Percentiles rank a stretch among this genome's conserved stretches.
phyloP scores from a whole-genome alignment of 2,113 vertebrate genomes.

The Bucco capensis region DNA sequence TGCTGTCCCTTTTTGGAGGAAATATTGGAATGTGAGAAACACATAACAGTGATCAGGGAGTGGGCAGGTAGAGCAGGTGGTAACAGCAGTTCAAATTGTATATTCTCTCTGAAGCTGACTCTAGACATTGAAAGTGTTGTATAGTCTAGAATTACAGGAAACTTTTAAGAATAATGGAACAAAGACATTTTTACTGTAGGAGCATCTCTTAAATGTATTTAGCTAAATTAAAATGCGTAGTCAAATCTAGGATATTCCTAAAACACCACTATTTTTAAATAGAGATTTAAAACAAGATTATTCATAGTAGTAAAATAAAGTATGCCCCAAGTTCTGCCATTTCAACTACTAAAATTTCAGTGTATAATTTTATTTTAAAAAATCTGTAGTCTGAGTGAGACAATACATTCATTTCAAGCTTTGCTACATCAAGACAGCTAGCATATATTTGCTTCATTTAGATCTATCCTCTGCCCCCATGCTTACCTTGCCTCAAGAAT shows the following conservation, averaged over 20 bases:
- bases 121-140: background rate
- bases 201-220: background rate
- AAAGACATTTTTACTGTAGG: background rate
- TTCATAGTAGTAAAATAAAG: background rate
- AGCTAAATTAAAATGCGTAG: background rate
- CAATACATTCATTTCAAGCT: background rate
- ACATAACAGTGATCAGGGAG: accelerated
- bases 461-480: background rate
- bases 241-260: background rate
- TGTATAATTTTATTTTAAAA: background rate
- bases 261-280: background rate
- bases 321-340: background rate
- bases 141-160: background rate
- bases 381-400: background rate
- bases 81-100: background rate
- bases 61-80: background rate
- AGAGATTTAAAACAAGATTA: background rate
- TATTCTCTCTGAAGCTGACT: background rate
- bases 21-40: background rate
- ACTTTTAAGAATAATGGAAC: background rate
- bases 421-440: background rate
- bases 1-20: background rate
- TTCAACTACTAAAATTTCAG: background rate
- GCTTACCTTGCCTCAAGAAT: background rate
- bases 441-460: background rate